Conservation (phyloP, 2,888 invertebrate genomes). For the Trachelus troglodyta region DNA sequence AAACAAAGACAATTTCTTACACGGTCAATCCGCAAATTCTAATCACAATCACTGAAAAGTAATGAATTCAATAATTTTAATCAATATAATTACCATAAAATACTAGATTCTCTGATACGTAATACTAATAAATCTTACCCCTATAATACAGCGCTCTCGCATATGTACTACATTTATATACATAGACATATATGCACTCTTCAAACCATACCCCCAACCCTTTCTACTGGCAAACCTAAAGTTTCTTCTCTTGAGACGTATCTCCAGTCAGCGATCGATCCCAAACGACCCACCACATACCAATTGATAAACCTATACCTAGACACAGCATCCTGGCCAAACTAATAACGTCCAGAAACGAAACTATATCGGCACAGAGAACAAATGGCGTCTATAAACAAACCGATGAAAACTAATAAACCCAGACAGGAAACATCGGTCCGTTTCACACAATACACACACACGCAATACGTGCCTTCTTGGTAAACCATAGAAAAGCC, state of each 20-base stretch:
- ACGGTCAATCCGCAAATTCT: neutral
- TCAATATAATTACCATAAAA: neutral
- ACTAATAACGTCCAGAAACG: neutral
- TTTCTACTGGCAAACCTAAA: neutral
- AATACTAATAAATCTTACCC: neutral
- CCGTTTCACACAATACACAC: neutral
- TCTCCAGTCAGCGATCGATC: neutral
- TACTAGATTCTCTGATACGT: neutral
- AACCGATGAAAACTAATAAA: neutral
- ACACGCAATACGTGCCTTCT: neutral
- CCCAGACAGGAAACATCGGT: neutral
- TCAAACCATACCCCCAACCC: neutral
- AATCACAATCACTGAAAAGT: neutral
- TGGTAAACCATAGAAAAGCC: neutral
- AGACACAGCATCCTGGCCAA: neutral
- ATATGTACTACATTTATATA: neutral
- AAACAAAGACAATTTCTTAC: slow-evolving; percentile 7
- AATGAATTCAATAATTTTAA: neutral
- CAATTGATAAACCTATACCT: neutral
- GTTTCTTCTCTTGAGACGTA: neutral
- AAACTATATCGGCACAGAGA: neutral
- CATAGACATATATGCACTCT: neutral
- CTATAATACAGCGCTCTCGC: neutral
- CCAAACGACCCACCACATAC: neutral
- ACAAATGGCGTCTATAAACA: neutral